These are phyloP conservation scores for Intellagama lesueurii DNA, from an alignment of 2,797 vertebrate genomes.

Conservation along the genomic window DNA sequence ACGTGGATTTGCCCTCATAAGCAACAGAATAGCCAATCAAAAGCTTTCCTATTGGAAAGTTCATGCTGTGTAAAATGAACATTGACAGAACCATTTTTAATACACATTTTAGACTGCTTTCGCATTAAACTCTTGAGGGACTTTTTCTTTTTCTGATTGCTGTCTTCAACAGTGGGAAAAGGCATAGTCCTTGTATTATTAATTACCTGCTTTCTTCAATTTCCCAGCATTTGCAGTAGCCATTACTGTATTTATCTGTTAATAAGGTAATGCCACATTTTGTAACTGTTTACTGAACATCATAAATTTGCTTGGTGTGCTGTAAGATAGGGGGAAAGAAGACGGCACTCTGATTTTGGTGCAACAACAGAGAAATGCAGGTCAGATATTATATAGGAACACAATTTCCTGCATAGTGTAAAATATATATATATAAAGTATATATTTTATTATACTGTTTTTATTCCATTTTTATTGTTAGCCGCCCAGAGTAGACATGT, in stretches of 20 bases:
- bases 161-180: slow-evolving; percentile 37
- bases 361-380: not conserved
- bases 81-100: slow-evolving; percentile 21
- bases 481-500: no score
- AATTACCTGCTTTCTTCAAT: slow-evolving; percentile 34
- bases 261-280: slow-evolving; percentile 11
- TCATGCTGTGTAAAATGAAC: slow-evolving; percentile 14
- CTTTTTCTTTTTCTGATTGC: slow-evolving; percentile 30
- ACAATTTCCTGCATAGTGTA: not conserved
- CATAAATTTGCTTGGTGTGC: not conserved
- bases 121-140: slow-evolving; percentile 48
- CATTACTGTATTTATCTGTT: not conserved
- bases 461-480: no score
- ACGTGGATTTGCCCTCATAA: slow-evolving; percentile 18
- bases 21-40: slow-evolving; percentile 16
- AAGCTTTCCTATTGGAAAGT: slow-evolving; percentile 40
- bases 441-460: no score
- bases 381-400: not conserved
- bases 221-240: not conserved
- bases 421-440: no score
- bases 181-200: slow-evolving; percentile 18
- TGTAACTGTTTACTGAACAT: not conserved
- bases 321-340: not conserved
- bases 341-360: not conserved
- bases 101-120: slow-evolving; percentile 38